Evolutionary conservation across 2,888 invertebrate species (phyloP).

Genomic region (Quadriops clusia): DNA sequence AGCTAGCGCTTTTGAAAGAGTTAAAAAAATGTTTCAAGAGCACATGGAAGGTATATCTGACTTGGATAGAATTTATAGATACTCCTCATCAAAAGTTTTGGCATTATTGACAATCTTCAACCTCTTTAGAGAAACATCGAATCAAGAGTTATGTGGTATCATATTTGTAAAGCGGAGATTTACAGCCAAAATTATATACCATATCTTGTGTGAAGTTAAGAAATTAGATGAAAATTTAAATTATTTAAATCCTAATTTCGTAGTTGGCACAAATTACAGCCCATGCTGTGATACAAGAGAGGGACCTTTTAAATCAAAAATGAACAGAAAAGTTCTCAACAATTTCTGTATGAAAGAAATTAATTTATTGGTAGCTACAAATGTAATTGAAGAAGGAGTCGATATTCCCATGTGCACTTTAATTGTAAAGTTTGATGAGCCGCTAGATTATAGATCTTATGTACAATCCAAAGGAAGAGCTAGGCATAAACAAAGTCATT

Average conservation of each 20-base stretch:
- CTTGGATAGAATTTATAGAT: conserved; percentile 40
- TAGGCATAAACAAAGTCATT: conserved; percentile 49
- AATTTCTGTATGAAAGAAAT: conserved; percentile 46
- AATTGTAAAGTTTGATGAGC: conserved; percentile 62
- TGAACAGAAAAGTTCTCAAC: conserved; percentile 42
- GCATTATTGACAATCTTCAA: conserved; percentile 50
- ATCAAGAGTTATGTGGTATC: conserved; percentile 50
- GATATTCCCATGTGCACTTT: conserved; percentile 75
- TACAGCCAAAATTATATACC: conserved; percentile 63
- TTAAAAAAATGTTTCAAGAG: conserved; percentile 41
- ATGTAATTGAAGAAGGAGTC: conserved; percentile 82
- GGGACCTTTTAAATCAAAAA: conserved; percentile 35
- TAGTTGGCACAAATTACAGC: conserved; percentile 54
- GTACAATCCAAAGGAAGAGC: conserved; percentile 88
- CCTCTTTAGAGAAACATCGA: conserved; percentile 38
- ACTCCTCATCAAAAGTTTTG: conserved; percentile 53
- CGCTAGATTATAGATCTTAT: conserved; percentile 66
- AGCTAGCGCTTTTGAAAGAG: conserved; percentile 35
- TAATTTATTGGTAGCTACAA: conserved; percentile 62
- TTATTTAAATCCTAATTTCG: conserved; percentile 55
- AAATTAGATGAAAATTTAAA: conserved; percentile 37
- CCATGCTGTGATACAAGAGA: conserved; percentile 47
- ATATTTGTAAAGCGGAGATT: conserved; percentile 63
- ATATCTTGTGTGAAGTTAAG: conserved; percentile 52
- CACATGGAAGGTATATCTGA: conserved; percentile 37